Conservation (phyloP, 1,140 invertebrate genomes). For the Drosophila sp. region DNA sequence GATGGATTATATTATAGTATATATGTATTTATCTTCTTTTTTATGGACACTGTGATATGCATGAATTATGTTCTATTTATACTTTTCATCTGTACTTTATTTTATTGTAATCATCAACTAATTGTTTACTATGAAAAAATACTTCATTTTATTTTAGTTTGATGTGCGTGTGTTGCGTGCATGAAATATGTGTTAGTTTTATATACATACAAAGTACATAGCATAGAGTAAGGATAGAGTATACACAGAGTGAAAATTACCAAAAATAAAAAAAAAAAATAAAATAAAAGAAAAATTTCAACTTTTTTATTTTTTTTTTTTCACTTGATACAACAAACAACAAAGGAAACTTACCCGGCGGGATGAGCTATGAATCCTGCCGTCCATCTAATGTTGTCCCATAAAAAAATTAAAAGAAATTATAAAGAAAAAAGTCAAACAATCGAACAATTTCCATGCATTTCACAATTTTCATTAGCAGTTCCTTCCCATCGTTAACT, state of each 20-base stretch:
- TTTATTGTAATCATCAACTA: constrained; percentile 24
- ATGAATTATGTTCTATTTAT: constrained; percentile 38
- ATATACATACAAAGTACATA: constrained; percentile 19
- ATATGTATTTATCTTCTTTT: constrained; percentile 6
- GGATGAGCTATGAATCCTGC: constrained; percentile 85
- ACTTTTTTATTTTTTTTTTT: not conserved
- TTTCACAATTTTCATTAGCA: constrained; percentile 53
- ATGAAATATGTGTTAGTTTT: constrained; percentile 29
- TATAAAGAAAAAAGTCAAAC: constrained; percentile 83
- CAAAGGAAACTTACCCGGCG: constrained; percentile 84
- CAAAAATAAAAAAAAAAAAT: constrained; percentile 27
- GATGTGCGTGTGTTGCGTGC: constrained; percentile 33
- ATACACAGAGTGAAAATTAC: constrained; percentile 28
- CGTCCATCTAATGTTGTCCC: constrained; percentile 85
- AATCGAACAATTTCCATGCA: constrained; percentile 79
- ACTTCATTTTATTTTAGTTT: constrained; percentile 6
- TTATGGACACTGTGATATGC: constrained; percentile 35
- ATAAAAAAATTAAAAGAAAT: constrained; percentile 85
- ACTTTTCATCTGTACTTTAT: constrained; percentile 24
- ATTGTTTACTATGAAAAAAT: constrained; percentile 3
- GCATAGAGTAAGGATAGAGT: not conserved
- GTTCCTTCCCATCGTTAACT: constrained; percentile 10
- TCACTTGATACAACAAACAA: constrained; percentile 73
- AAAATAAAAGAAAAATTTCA: too few relatives aligned
- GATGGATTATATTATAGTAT: constrained; percentile 15